Evolutionary conservation across 2,113 vertebrate genomes (phyloP).

Genomic region (Mystacornis crossleyi): DNA sequence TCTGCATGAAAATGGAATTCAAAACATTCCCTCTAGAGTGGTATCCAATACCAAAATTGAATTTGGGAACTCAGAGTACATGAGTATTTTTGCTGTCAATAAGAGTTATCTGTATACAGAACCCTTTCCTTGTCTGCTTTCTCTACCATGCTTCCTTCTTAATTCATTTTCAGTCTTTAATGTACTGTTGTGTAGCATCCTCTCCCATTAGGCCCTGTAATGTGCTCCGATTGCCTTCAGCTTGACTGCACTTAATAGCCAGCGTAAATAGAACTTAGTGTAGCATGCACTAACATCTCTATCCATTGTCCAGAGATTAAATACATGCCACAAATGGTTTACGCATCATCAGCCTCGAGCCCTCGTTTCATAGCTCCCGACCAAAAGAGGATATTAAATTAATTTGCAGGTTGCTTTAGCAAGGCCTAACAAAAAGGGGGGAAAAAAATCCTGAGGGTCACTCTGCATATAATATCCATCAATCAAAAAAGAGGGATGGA

Average conservation of each 20-base stretch:
- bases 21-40: slow-evolving; percentile 54
- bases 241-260: slow-evolving; percentile 89
- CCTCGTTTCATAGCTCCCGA: slow-evolving; percentile 84
- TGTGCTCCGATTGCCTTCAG: slow-evolving; percentile 87
- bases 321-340: slow-evolving; percentile 89
- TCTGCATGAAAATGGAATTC: slow-evolving; percentile 60
- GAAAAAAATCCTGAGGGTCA: slow-evolving; percentile 43
- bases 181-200: slow-evolving; percentile 87
- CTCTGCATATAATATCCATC: slow-evolving; percentile 75
- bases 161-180: slow-evolving; percentile 88
- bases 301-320: slow-evolving; percentile 90
- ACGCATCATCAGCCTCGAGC: slow-evolving; percentile 86
- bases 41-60: slow-evolving; percentile 71
- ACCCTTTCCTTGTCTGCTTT: slow-evolving; percentile 76
- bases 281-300: slow-evolving; percentile 90
- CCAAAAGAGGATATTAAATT: slow-evolving; percentile 88
- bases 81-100: slow-evolving; percentile 75
- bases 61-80: slow-evolving; percentile 69
- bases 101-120: slow-evolving; percentile 79
- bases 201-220: slow-evolving; percentile 88
- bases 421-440: slow-evolving; percentile 77
- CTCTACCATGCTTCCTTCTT: slow-evolving; percentile 79
- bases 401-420: slow-evolving; percentile 90
- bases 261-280: slow-evolving; percentile 91
- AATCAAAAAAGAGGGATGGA: slow-evolving; percentile 66